Evolutionary conservation across 2,113 vertebrate species (phyloP).

Genomic region (human): DNA sequence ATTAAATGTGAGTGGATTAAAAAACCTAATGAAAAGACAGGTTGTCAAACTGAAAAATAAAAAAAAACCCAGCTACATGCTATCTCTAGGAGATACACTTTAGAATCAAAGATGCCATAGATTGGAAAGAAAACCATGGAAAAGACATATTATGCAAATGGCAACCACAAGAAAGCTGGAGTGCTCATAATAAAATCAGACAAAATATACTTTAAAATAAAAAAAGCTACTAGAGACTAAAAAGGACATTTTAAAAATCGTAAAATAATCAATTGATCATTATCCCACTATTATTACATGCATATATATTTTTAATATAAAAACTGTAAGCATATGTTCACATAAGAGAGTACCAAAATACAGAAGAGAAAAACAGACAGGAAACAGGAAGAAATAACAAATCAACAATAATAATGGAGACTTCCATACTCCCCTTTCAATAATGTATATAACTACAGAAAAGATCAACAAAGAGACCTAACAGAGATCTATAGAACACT

Average conservation of each 20-base stretch:
- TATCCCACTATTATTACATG: background rate
- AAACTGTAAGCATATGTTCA: background rate
- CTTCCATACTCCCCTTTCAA: background rate
- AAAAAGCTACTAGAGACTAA: background rate
- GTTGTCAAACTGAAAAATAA: background rate
- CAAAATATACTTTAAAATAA: background rate
- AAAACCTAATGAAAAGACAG: background rate
- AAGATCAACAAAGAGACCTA: background rate
- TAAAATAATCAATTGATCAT: background rate
- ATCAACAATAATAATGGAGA: background rate
- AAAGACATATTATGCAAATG: background rate
- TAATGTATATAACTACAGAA: background rate
- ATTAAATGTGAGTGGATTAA: background rate
- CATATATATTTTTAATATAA: background rate
- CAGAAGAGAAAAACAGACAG: background rate
- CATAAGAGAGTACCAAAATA: background rate
- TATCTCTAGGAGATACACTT: background rate
- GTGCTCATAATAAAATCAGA: background rate
- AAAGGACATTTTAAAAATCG: background rate
- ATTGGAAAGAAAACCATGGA: background rate
- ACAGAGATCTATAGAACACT: background rate
- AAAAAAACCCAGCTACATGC: background rate
- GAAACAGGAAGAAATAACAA: background rate
- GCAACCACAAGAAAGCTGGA: background rate
- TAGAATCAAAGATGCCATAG: background rate